Conservation (phyloP, 2,113 vertebrate species). For the Manacus vitellinus region DNA sequence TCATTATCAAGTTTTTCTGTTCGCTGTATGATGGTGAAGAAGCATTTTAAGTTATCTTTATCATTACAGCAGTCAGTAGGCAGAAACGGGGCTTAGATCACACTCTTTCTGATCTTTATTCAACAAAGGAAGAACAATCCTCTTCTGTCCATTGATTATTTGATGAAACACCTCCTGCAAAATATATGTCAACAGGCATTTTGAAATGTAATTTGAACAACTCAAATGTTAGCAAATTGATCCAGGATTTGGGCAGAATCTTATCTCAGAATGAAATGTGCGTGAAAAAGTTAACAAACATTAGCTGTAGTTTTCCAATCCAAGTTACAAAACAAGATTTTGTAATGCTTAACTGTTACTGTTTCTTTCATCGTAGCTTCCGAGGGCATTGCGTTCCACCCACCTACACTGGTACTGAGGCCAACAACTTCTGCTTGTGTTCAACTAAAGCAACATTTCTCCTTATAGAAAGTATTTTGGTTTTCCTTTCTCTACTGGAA, state of each 20-base stretch:
- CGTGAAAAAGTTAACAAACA: background rate
- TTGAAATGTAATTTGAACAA: background rate
- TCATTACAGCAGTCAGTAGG: background rate
- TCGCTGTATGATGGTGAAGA: background rate
- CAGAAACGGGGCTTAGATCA: background rate
- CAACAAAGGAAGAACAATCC: background rate
- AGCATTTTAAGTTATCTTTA: background rate
- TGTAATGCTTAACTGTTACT: background rate
- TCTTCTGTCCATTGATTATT: background rate
- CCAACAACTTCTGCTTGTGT: background rate
- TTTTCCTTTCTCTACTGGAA: background rate
- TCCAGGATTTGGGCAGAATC: background rate
- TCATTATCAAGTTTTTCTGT: background rate
- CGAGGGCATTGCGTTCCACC: accelerated
- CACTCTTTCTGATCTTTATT: background rate
- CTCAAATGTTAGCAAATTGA: background rate
- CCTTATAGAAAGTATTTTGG: background rate
- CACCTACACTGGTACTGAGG: background rate
- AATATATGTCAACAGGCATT: background rate
- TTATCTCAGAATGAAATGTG: background rate
- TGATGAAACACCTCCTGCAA: background rate
- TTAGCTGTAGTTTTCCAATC: background rate
- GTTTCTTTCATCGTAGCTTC: background rate
- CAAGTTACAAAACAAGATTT: background rate
- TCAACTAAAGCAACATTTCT: background rate